These are phyloP conservation scores for Cosmia trapezina DNA, from an alignment of 2,888 invertebrate genomes.

Conservation along the genomic window DNA sequence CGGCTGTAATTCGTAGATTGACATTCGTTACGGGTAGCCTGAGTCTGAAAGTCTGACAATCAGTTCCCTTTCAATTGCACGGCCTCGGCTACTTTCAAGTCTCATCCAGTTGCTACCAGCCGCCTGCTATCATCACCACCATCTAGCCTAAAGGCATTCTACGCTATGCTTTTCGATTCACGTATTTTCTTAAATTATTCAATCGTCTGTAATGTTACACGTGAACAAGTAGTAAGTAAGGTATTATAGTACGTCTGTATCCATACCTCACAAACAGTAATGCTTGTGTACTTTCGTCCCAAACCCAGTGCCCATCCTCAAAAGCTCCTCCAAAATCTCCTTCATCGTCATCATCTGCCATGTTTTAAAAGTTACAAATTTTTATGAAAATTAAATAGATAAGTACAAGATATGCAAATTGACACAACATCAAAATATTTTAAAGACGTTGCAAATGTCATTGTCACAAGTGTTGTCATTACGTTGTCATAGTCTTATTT, in stretches of 20 bases:
- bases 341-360: conserved; percentile 86
- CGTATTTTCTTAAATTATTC: too few relatives aligned
- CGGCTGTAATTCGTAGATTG: neutral
- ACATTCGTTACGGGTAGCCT: neutral
- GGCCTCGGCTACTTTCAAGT: too few relatives aligned
- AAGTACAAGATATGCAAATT: conserved; percentile 7
- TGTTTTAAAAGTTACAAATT: conserved; percentile 56
- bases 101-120: neutral
- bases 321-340: conserved; percentile 80
- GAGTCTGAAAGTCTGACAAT: neutral
- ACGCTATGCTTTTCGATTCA: neutral
- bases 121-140: too few relatives aligned
- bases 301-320: conserved; percentile 88
- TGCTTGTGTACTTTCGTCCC: conserved; percentile 80
- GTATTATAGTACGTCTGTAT: too few relatives aligned
- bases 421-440: conserved; percentile 2
- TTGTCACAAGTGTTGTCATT: neutral
- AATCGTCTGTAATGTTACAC: too few relatives aligned
- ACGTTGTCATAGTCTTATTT: too few relatives aligned
- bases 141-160: neutral
- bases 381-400: conserved; percentile 17
- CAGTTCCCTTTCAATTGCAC: neutral
- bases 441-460: conserved; percentile 12
- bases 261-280: conserved; percentile 81
- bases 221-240: neutral